Evolutionary conservation across 2,797 vertebrate species (phyloP), one percentile per base, ranked within the genome.

Genomic region (Buceros bicornis): DNA sequence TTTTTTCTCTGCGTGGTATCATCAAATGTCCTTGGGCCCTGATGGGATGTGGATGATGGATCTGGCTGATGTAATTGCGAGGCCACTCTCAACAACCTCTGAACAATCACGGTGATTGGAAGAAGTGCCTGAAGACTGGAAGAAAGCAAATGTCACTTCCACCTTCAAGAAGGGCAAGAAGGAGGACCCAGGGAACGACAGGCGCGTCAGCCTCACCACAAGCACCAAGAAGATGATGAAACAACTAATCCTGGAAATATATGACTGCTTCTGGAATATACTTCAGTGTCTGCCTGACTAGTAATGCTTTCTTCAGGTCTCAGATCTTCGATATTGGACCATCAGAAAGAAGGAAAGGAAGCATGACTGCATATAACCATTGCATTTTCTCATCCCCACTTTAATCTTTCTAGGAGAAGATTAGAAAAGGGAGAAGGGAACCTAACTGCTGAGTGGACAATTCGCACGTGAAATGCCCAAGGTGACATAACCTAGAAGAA

Each of bases 101-200:
- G 56, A 86, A 29, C 1, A 0, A 61, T 33, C n/a, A 50, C 5
- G 11, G 33, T 0, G 1, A 37, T 0, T 37, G 16, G 28, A 28
- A 74, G 31, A 80, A 69, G 12, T 14, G 20, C 28, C 22, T 13
- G 10, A 70, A 62, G 20, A 76, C 43, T 21, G 10, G 11, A 76
- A 20, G 57, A 82, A 82, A 77, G 37, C 37, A 74, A 69, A 43
- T 19, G 16, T 61, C 31, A 76, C 26, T 70, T 50, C 48, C 24
- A 48, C 48, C 21, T 20, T 82, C 35, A 56, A 48, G 48, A 61
- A 51, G 12, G 16, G 7, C 26, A 45, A 88, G 21, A 9, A 82
- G 65, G 48, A 81, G 9, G 24, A 84, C 18, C 6, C 26, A 40
- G 35, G 20, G 33, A 89, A 47, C 18, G 10, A 56, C 12, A 43